Conservation (phyloP, 1,140 invertebrate species). For the Plutomurus gul region DNA sequence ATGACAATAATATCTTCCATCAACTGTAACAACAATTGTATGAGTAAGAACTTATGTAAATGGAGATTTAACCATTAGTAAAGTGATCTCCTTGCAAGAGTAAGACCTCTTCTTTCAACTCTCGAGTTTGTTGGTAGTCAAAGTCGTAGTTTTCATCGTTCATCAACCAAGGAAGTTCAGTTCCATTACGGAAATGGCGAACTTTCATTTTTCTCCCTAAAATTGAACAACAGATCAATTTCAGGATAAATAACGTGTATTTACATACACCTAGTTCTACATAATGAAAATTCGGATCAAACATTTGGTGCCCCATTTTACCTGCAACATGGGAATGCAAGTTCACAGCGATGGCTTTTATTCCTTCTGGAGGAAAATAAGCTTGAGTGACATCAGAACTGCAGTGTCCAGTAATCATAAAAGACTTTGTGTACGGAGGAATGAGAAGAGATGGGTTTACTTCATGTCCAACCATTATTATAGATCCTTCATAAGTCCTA, state of each 20-base stretch:
- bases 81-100: constrained; percentile 16
- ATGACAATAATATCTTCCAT: too few species aligned
- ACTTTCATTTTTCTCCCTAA: constrained; percentile 25
- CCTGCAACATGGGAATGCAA: constrained; percentile 36
- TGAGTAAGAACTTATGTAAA: too few species aligned
- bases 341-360: background rate
- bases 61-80: constrained; percentile 25
- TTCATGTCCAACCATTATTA: background rate
- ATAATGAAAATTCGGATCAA: background rate
- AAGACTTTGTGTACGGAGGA: constrained; percentile 11
- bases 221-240: background rate
- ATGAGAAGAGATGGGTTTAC: background rate
- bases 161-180: constrained; percentile 5
- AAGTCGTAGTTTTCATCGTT: constrained; percentile 34
- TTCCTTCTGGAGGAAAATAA: background rate
- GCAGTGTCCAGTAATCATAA: constrained; percentile 26
- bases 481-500: background rate
- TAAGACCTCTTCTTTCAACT: background rate
- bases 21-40: too few species aligned
- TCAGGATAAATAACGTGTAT: background rate
- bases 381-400: constrained; percentile 57
- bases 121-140: constrained; percentile 27
- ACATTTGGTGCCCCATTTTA: background rate
- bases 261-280: background rate
- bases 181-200: constrained; percentile 7